Conservation (phyloP, 2,113 vertebrate species). For the Phaetusa simplex region DNA sequence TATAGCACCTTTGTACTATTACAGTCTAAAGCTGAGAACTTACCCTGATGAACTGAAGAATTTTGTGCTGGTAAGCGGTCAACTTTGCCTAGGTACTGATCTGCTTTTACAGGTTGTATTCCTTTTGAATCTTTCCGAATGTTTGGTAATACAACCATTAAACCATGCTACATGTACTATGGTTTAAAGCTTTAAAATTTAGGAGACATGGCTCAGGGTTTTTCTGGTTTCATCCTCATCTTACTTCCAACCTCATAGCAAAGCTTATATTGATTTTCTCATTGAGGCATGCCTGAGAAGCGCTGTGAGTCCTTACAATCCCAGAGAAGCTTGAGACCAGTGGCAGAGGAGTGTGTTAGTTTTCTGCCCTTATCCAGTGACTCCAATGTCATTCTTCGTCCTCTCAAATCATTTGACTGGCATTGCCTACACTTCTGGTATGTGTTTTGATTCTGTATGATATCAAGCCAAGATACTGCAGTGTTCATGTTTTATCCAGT, state of each 20-base stretch:
- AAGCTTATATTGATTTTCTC: background rate
- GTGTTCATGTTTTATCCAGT: background rate
- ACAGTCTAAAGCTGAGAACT: background rate
- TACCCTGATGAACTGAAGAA: background rate
- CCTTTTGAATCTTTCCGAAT: background rate
- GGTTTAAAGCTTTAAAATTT: background rate
- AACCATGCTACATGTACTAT: background rate
- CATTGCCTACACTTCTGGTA: background rate
- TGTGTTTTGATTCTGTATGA: background rate
- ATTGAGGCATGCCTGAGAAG: background rate
- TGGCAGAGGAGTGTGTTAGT: background rate
- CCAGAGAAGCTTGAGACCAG: background rate
- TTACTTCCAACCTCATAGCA: background rate
- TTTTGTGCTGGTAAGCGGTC: background rate
- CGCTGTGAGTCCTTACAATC: background rate
- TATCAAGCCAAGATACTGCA: background rate
- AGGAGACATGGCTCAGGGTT: background rate
- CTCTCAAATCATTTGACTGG: background rate
- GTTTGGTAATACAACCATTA: background rate
- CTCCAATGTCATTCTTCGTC: background rate
- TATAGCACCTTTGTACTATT: background rate
- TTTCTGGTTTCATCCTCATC: background rate
- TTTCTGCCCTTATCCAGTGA: background rate
- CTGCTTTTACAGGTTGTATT: background rate
- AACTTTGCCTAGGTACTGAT: background rate